Percentiles rank a stretch among this genome's conserved stretches.
phyloP scores from a whole-genome alignment of 2,797 vertebrate genomes.

The Tenualosa ilisha region DNA sequence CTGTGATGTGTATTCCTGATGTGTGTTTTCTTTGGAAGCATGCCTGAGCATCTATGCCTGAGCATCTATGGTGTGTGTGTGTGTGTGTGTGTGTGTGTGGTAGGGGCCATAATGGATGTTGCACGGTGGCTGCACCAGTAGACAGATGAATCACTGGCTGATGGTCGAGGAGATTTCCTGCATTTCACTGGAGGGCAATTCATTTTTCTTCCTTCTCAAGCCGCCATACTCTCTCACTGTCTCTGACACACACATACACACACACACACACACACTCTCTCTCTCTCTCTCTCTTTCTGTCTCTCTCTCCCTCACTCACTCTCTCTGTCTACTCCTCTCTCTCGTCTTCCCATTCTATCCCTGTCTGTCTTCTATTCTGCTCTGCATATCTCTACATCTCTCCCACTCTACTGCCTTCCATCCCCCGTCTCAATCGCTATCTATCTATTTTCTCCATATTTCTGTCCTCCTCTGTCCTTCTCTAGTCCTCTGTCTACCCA shows the following conservation, averaged over 20 bases:
- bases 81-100: neutral
- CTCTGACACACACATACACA: neutral
- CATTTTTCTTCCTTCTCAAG: constrained; percentile 58
- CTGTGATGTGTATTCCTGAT: too few species aligned
- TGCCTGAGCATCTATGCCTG: too few species aligned
- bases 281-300: neutral
- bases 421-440: neutral
- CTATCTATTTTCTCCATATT: neutral
- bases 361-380: neutral
- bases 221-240: neutral
- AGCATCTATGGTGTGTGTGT: neutral
- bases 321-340: neutral
- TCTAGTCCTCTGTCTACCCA: neutral
- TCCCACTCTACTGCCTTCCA: neutral
- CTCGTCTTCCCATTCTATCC: neutral
- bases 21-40: too few species aligned
- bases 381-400: too few species aligned
- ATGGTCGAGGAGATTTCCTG: constrained; percentile 62
- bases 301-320: neutral
- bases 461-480: neutral
- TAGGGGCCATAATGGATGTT: neutral
- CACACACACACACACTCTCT: too few species aligned
- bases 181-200: constrained; percentile 58
- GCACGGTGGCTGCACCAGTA: neutral
- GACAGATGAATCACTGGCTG: constrained; percentile 26